phyloP scores from a whole-genome alignment of 2,113 vertebrate species.

The Egretta garzetta region DNA sequence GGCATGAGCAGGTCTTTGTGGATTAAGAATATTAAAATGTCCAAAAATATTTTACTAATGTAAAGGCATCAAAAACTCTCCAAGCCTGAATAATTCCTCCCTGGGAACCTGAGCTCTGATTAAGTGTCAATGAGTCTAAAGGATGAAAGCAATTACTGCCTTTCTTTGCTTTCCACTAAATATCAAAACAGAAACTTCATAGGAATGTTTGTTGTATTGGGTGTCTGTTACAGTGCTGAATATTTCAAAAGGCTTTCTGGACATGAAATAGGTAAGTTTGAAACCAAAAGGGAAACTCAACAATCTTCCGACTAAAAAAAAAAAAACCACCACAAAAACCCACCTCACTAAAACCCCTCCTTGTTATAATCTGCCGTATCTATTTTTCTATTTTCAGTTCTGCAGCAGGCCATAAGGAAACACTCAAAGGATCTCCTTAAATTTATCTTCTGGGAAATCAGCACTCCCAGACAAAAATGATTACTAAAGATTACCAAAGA shows the following conservation, averaged over 20 bases:
- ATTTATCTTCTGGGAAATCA: not conserved
- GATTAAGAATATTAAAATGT: not conserved
- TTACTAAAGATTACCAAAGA: not conserved
- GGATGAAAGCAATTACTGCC: not conserved
- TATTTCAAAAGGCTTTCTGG: not conserved
- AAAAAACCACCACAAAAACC: no score
- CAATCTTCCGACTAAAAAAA: not conserved
- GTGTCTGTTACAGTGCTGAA: not conserved
- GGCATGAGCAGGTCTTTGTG: not conserved
- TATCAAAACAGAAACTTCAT: not conserved
- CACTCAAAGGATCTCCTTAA: not conserved
- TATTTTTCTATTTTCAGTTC: not conserved
- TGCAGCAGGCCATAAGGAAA: not conserved
- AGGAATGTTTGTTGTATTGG: not conserved
- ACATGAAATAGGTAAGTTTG: not conserved
- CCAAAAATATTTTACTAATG: not conserved
- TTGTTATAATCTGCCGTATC: not conserved
- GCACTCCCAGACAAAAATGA: not conserved
- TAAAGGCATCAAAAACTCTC: not conserved
- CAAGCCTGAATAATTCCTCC: not conserved
- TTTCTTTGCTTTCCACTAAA: not conserved
- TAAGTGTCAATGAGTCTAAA: not conserved
- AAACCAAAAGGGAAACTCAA: not conserved
- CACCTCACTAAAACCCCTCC: not conserved
- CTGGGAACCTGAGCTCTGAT: not conserved